These are phyloP conservation scores for Acrocyrtus sp. DNA, from an alignment of 2,888 invertebrate species.

Conservation along the genomic window DNA sequence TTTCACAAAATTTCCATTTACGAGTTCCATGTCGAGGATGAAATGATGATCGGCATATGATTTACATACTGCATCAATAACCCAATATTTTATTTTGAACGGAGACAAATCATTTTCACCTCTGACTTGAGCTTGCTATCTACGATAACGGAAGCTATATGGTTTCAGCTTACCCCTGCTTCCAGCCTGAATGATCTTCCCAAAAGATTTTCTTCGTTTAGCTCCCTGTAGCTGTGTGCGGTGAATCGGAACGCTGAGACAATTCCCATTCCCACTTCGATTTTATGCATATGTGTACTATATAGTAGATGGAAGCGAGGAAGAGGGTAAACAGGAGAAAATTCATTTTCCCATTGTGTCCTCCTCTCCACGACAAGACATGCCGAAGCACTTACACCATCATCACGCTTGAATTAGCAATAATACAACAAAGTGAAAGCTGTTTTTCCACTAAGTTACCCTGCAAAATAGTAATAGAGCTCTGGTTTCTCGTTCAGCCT, in stretches of 20 bases:
- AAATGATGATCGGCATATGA: constrained; percentile 45
- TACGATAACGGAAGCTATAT: too few relatives aligned
- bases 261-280: constrained; percentile 9
- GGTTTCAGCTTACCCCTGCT: too few relatives aligned
- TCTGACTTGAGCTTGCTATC: too few relatives aligned
- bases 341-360: too few relatives aligned
- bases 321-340: background rate
- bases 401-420: constrained; percentile 49
- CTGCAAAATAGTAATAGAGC: constrained; percentile 7
- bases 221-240: background rate
- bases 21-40: too few relatives aligned
- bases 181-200: too few relatives aligned
- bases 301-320: background rate
- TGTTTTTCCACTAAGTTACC: constrained; percentile 48
- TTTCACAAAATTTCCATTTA: too few relatives aligned
- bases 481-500: too few relatives aligned
- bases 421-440: constrained; percentile 31
- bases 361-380: too few relatives aligned
- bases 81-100: too few relatives aligned
- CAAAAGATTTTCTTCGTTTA: background rate
- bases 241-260: constrained; percentile 18
- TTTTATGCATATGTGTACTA: background rate
- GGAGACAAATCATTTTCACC: too few relatives aligned
- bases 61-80: too few relatives aligned
- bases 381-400: constrained; percentile 17